Conservation (phyloP, 2,888 invertebrate genomes). For the Drosophila nigricruria region DNA sequence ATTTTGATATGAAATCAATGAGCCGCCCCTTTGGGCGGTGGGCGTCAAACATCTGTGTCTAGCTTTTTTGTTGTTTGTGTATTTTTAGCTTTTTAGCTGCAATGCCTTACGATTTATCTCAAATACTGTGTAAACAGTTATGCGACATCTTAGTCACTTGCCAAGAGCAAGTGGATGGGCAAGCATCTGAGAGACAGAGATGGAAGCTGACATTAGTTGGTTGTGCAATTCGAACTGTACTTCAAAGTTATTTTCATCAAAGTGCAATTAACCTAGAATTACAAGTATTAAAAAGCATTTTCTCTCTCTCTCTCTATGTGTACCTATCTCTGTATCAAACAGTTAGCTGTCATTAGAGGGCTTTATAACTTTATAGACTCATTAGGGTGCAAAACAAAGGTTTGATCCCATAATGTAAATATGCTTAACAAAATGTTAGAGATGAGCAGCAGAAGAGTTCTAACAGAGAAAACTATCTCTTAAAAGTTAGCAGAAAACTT, state of each 20-base stretch:
- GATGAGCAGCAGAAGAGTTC: background rate
- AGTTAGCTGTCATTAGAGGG: background rate
- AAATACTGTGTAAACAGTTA: constrained; percentile 4
- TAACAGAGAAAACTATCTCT: background rate
- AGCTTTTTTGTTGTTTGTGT: background rate
- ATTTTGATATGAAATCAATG: constrained; percentile 57
- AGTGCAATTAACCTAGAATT: constrained; percentile 16
- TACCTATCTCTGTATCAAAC: background rate
- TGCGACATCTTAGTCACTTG: constrained; percentile 1
- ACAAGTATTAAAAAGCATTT: background rate
- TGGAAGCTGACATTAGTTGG: constrained; percentile 1
- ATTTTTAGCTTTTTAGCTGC: background rate
- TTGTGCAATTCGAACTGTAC: constrained; percentile 27
- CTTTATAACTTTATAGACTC: background rate
- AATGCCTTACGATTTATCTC: background rate
- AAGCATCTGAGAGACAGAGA: background rate
- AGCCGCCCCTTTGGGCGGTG: constrained; percentile 17
- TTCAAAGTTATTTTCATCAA: background rate
- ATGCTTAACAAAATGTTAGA: background rate
- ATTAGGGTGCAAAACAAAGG: background rate
- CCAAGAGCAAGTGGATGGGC: constrained; percentile 24
- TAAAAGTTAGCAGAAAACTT: no score
- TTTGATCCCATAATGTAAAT: background rate
- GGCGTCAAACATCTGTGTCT: constrained; percentile 7
- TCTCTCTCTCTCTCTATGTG: background rate